phyloP scores from a whole-genome alignment of 2,113 vertebrate species.

The Psilopsiagon aurifrons region DNA sequence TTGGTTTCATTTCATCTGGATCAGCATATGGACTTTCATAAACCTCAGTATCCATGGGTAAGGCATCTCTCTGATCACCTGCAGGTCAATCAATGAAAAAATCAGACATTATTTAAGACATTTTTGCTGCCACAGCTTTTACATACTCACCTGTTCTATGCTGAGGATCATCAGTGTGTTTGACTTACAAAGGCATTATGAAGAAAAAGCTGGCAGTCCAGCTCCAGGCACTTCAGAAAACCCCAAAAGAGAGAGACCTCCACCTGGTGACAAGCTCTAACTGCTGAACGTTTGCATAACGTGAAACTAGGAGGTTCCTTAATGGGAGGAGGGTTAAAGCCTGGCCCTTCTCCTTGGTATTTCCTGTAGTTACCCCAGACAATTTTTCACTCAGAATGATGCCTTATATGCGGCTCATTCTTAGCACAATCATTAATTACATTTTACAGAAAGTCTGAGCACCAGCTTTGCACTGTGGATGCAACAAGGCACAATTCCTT shows the following conservation, averaged over 20 bases:
- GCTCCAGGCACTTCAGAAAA: background rate
- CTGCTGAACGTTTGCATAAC: background rate
- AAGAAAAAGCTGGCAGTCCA: background rate
- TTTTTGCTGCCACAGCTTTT: background rate
- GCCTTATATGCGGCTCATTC: background rate
- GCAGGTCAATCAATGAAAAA: background rate
- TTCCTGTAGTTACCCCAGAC: background rate
- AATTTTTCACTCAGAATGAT: background rate
- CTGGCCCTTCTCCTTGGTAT: background rate
- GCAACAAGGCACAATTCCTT: background rate
- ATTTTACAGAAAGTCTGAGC: background rate
- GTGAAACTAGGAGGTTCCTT: background rate
- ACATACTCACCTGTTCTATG: background rate
- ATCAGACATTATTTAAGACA: background rate
- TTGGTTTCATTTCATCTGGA: conserved; percentile 90
- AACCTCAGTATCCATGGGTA: conserved; percentile 94
- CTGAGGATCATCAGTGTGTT: background rate
- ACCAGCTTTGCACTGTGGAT: background rate
- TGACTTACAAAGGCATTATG: background rate
- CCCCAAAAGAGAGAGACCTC: background rate
- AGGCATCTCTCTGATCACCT: conserved; percentile 77
- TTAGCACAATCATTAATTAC: background rate
- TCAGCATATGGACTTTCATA: conserved; percentile 97
- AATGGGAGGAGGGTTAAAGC: background rate
- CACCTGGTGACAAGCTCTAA: background rate